These are phyloP conservation scores for Bolinopsis microptera DNA, from an alignment of 37 sponge, comb jelly and placozoan species.

Conservation along the genomic window DNA sequence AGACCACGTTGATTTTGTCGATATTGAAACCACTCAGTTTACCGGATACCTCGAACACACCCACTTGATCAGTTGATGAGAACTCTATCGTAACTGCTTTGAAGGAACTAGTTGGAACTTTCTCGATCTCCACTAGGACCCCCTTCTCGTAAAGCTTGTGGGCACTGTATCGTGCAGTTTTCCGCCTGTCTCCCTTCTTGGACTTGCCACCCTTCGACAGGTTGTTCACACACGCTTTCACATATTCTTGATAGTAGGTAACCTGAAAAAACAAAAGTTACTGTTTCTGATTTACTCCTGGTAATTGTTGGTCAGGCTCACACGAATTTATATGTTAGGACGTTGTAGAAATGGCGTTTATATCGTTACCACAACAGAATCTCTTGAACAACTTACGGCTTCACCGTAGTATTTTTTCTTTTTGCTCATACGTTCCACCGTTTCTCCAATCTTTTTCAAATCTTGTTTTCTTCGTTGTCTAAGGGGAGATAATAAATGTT, in stretches of 20 bases:
- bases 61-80: constrained; percentile 75
- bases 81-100: constrained; percentile 93
- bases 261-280: constrained; percentile 89
- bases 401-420: constrained; percentile 75
- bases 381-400: constrained; percentile 10
- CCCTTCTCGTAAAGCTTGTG: constrained; percentile 91
- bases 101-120: constrained; percentile 82
- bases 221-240: constrained; percentile 87
- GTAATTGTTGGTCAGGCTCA: background rate
- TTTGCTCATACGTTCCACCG: constrained; percentile 77
- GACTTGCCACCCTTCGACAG: constrained; percentile 78
- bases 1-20: constrained; percentile 91
- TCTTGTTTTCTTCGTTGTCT: constrained; percentile 91
- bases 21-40: constrained; percentile 87
- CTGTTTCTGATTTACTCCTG: too few relatives aligned
- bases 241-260: constrained; percentile 90
- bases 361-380: too few relatives aligned
- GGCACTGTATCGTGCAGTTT: constrained; percentile 88
- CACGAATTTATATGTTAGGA: too few relatives aligned
- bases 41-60: constrained; percentile 91
- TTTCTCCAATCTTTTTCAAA: constrained; percentile 73
- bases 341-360: too few relatives aligned
- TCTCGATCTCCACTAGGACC: constrained; percentile 92
- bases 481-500: too few relatives aligned
- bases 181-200: constrained; percentile 72